Evolutionary conservation across 2,888 invertebrate species (phyloP), one percentile per base, ranked within the genome.

Genomic region (Chalcis sispes): DNA sequence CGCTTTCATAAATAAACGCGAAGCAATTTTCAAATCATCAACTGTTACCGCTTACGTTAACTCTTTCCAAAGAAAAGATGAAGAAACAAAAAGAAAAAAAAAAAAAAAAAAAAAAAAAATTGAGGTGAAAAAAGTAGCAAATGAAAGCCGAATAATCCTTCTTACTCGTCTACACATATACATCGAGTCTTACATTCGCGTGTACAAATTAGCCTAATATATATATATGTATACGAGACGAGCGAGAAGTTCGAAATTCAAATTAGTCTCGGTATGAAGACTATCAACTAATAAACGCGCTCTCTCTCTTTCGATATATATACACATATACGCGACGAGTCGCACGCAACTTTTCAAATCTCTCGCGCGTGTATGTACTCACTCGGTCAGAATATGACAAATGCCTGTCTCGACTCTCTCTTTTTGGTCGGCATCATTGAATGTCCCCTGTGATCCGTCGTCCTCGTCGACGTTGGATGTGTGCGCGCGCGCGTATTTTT

Each of bases 381-480:
- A 54, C 23, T 13, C 1, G 23, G 52, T 15, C 7, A 1, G 50
- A 15, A 29, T 3, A 78, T 82, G 83, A 82, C 81, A 81, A 82
- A 82, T 82, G 81, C 77, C 78, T 66, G 77, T 77, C n/a, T n/a
- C n/a, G n/a, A n/a, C n/a, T n/a, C n/a, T n/a, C n/a, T n/a, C n/a
- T n/a, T n/a, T n/a, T n/a, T n/a, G n/a, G n/a, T 81, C 81, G 83
- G 81, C 82, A 80, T 70, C 74, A 77, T 76, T 79, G 80, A 82
- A 82, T 81, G 80, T 82, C 81, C 80, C 77, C 79, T 82, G 82
- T 82, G 81, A 83, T 82, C 82, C 80, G 81, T 81, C 81, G 79
- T 80, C 77, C 61, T 75, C 36, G 4, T 15, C 46, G n/a, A 46
- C 13, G 20, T 20, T 20, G n/a, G n/a, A n/a, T n/a, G n/a, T n/a